A percentile compares a stretch with the other conserved stretches of the same genome.
phyloP scores from a whole-genome alignment of 2,113 vertebrate genomes.

The Rhegmatorhina hoffmannsi region DNA sequence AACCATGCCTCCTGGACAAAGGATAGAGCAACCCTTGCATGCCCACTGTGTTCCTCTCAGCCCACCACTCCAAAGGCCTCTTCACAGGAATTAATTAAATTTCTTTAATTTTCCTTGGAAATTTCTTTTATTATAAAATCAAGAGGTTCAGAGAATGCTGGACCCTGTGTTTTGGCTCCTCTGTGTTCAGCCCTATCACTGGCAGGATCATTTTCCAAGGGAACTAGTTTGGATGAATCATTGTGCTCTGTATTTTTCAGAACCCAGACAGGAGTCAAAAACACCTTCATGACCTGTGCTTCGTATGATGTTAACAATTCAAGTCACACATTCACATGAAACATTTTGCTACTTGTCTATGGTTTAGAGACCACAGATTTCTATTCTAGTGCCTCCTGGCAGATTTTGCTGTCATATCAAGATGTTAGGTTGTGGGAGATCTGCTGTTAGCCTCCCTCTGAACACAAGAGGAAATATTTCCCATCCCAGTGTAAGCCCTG shows the following conservation, averaged over 20 bases:
- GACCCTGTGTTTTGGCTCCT: background rate
- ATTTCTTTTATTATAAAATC: background rate
- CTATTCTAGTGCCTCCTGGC: background rate
- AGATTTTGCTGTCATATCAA: background rate
- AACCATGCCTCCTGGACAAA: background rate
- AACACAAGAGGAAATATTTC: background rate
- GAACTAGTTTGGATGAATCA: background rate
- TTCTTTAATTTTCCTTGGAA: background rate
- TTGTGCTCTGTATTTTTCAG: slow-evolving; percentile 39
- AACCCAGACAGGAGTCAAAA: slow-evolving; percentile 68
- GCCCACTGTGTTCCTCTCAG: background rate
- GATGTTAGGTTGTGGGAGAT: background rate
- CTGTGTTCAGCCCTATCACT: background rate
- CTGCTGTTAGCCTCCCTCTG: background rate
- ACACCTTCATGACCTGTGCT: slow-evolving; percentile 78
- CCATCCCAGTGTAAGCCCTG: background rate
- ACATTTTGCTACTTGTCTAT: background rate
- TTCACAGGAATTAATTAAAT: background rate
- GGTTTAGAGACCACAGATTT: background rate
- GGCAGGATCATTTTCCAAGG: background rate
- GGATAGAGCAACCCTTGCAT: background rate
- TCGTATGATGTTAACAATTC: slow-evolving; percentile 74
- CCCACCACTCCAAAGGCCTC: background rate
- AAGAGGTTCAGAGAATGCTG: background rate
- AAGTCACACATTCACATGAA: background rate